Conservation (phyloP, 2,113 vertebrate genomes). For the Callaeas wilsoni region DNA sequence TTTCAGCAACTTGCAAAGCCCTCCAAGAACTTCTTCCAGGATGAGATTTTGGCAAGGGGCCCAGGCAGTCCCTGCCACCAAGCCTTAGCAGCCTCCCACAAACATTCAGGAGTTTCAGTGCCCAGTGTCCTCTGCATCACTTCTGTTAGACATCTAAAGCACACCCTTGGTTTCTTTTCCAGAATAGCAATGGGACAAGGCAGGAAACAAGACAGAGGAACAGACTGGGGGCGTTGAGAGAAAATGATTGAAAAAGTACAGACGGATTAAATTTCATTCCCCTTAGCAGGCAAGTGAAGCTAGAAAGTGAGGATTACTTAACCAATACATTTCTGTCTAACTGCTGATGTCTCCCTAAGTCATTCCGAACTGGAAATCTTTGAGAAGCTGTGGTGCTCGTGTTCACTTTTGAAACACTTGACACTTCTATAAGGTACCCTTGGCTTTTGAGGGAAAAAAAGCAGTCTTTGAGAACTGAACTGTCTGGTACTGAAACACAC, state of each 20-base stretch:
- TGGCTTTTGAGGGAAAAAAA: neutral
- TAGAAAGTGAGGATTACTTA: neutral
- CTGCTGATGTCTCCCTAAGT: neutral
- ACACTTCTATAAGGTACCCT: neutral
- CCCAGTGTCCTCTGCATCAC: accelerated
- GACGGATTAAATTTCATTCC: neutral
- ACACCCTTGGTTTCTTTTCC: neutral
- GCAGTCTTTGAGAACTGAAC: neutral
- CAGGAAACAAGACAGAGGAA: neutral
- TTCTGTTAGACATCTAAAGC: neutral
- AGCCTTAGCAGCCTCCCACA: neutral
- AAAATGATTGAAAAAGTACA: neutral
- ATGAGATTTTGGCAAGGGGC: neutral
- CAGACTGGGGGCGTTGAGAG: accelerated
- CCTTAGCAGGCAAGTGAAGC: neutral
- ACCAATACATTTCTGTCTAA: neutral
- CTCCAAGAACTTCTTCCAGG: neutral
- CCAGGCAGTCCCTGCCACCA: neutral
- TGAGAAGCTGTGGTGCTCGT: neutral
- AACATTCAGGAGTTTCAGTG: neutral
- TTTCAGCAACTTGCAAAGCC: neutral
- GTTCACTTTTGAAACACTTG: neutral
- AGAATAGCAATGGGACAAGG: neutral
- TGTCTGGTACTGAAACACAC: neutral
- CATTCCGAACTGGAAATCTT: neutral